Base-by-base conservation (phyloP, 2,888 invertebrate genomes). In the Orthosia incerta region DNA sequence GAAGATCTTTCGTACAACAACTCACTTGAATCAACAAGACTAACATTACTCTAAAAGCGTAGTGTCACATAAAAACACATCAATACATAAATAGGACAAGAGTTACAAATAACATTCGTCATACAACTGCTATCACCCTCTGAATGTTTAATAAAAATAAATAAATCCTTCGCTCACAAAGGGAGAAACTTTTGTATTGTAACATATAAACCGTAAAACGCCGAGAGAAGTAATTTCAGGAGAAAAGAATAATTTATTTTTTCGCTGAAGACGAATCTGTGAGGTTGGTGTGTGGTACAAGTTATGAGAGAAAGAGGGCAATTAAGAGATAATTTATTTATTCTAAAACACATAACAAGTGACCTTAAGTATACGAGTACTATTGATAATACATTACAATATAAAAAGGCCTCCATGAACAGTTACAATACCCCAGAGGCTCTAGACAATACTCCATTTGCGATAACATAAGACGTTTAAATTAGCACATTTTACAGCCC, bases 241-340 rank as follows among this genome's bases (percentile, higher is more conserved):
- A 74, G 80, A 75, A 85, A 85, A 84, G 79, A 79, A 82, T 85
- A 76, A 85, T 82, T 83, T 80, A 78, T 85, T 83, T 85, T 84
- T 80, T 78, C 72, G 64, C 70, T 78, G 74, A 76, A 82, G 77
- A 85, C 72, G 83, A 82, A 82, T 82, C 74, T 79, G 60, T 61
- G 71, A 71, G 57, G 18, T 18, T 18, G 48, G 31, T 4, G 75
- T 5, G 26, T 75, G 75, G 79, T 53, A 11, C 57, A 55, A 63
- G 66, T n/a, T 9, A 5, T 1, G 12, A 56, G 57, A 26, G 48
- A 2, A 0, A 59, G 53, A 5, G 20, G 23, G 18, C 39, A 39
- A 50, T 45, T 50, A 45, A 15, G 0, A 23, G 48, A 45, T 3
- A 39, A 18, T 39, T 5, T 31, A 7, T 31, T 31, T 31, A 31